Evolutionary conservation across 92 coral and sea anemone species (phyloP), one percentile per base, ranked within the genome.

Genomic region (Phenganax marumi): DNA sequence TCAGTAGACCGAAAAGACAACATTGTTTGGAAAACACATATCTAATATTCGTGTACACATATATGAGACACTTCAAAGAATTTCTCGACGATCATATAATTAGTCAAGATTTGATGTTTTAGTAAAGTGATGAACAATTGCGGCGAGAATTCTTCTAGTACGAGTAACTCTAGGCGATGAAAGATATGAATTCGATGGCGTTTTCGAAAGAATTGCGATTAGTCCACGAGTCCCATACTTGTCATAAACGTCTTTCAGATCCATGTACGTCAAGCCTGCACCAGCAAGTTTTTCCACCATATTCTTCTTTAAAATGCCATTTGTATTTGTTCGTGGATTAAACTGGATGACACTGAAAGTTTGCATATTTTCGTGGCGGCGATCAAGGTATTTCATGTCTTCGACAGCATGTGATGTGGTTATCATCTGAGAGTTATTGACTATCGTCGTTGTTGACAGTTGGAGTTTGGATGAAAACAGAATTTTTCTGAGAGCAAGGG

Each of bases 351-450:
- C 87, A 60, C 69, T 74, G 53, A 90, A 90, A 16, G 93, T 68
- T 84, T 90, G 89, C 52, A 90, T 57, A 0, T 85, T 79, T 54
- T 81, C 85, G 68, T 91, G 77, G 51, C 91, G 86, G 24, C 73
- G 88, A 53, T 88, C 94, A 21, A 87, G 88, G 80, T 88, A 91
- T 68, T 83, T 80, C 72, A 87, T 73, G 78, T 88, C 93, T 33
- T 86, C 76, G 52, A 56, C 85, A n/a, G 89, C 90, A 19, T 91
- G 80, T 18, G 61, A n/a, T 23, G 72, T 60, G 24, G 79, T 24
- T 48, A 77, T 24, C 17, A 80, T 50, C 51, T 77, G 74, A 63
- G 76, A 66, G 63, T 79, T 55, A 39, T 84, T 74, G 48, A 80
- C 80, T 69, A 90, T 75, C 19, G 39, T 69, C 80, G 76, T 70